These are phyloP conservation scores for Xerus inauris DNA, from an alignment of 2,113 vertebrate genomes.

Conservation along the genomic window DNA sequence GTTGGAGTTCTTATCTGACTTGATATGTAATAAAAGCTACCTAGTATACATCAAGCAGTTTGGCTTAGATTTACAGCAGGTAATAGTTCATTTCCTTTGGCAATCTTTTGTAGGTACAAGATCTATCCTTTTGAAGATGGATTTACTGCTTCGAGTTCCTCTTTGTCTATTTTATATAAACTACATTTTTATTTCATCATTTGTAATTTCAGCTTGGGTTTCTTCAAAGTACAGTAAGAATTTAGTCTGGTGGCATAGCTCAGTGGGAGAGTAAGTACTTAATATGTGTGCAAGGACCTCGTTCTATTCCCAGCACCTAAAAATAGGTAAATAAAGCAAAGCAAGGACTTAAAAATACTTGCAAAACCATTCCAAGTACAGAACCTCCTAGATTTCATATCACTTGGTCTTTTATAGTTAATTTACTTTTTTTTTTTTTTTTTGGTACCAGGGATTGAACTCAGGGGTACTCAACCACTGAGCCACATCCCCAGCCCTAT, in stretches of 20 bases:
- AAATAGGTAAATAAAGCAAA: neutral
- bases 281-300: neutral
- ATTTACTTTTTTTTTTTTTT: neutral
- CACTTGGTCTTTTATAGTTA: neutral
- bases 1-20: neutral
- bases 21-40: neutral
- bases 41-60: rapidly evolving
- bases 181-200: neutral
- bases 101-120: neutral
- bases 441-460: no score
- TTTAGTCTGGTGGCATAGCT: neutral
- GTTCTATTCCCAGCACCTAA: neutral
- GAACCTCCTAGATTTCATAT: neutral
- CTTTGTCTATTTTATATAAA: neutral
- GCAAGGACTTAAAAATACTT: neutral
- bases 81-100: neutral
- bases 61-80: neutral
- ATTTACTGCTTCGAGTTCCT: neutral
- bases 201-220: neutral
- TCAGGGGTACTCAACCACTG: no score
- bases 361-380: neutral
- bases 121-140: neutral
- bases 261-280: neutral
- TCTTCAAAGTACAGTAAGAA: neutral
- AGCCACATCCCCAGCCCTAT: no score